phyloP scores from a whole-genome alignment of 2,113 vertebrate genomes.

The Muntiacus reevesi region DNA sequence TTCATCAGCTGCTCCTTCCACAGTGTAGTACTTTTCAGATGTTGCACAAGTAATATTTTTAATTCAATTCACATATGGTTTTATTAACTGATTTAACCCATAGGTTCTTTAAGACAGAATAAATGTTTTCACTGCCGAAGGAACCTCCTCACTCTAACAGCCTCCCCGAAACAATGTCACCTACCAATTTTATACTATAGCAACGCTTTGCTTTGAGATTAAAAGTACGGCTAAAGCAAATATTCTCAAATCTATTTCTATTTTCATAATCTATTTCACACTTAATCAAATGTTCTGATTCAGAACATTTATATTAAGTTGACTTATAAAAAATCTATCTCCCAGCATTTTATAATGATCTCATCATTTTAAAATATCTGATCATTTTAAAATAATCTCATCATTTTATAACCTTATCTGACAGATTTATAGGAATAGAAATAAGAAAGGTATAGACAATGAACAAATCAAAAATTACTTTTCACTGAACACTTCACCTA shows the following conservation, averaged over 20 bases:
- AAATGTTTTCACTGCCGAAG: conserved; percentile 35
- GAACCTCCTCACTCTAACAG: conserved; percentile 12
- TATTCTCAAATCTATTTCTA: conserved; percentile 16
- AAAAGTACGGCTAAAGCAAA: conserved; percentile 32
- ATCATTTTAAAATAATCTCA: background rate
- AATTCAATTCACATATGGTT: conserved; percentile 17
- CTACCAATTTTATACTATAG: conserved; percentile 37
- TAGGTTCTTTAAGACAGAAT: conserved; percentile 45
- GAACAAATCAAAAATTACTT: conserved; percentile 42
- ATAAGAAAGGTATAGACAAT: conserved; percentile 28
- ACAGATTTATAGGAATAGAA: conserved; percentile 25
- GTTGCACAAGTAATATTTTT: conserved; percentile 1
- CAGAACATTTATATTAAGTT: background rate
- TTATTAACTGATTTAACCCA: conserved; percentile 37
- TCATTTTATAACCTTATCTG: conserved; percentile 41
- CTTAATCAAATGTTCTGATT: conserved; percentile 35
- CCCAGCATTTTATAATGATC: conserved; percentile 25
- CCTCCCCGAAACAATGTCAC: conserved; percentile 37
- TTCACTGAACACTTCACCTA: conserved; percentile 32
- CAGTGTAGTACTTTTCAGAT: background rate
- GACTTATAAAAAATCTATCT: conserved; percentile 20
- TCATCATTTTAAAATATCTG: too few species aligned
- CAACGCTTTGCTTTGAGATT: conserved; percentile 18
- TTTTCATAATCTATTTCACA: conserved; percentile 28
- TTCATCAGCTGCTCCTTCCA: background rate